Percentiles rank a stretch among this genome's conserved stretches.
Evolutionary conservation across 1,140 invertebrate species (phyloP).

Genomic region (Caenorhabditis inopinata): DNA sequence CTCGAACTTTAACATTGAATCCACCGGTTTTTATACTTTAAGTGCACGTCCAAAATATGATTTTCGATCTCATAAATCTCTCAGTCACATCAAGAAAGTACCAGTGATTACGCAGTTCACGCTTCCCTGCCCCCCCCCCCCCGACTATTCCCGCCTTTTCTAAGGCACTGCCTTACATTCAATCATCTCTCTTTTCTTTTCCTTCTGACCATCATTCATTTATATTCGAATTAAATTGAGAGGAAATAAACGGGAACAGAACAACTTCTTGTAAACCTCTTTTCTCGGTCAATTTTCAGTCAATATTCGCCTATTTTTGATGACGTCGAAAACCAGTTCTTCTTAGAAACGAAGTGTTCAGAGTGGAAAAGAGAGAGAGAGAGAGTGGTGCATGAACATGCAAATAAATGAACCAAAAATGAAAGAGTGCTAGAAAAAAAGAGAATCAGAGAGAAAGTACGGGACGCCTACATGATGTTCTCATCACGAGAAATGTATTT

Average conservation of each 20-base stretch:
- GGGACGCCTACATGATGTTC: background rate
- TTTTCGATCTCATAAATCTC: too few relatives aligned
- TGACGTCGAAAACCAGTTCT: conserved; percentile 16
- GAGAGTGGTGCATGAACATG: background rate
- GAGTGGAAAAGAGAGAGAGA: too few relatives aligned
- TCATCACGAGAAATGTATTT: background rate
- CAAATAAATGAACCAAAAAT: background rate
- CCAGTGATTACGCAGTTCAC: background rate
- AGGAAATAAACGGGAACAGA: too few relatives aligned
- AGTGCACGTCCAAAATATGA: too few relatives aligned
- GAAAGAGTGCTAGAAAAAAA: background rate
- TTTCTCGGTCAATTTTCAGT: conserved; percentile 16
- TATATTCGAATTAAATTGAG: background rate
- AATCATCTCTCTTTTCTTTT: too few relatives aligned
- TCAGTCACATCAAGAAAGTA: background rate
- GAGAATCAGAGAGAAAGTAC: background rate
- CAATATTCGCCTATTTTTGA: background rate
- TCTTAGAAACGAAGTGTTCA: conserved; percentile 15
- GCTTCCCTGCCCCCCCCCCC: background rate
- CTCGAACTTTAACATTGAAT: too few relatives aligned
- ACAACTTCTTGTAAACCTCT: too few relatives aligned
- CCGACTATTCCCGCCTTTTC: background rate
- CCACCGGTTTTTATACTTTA: too few relatives aligned
- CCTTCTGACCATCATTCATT: background rate
- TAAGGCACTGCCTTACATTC: too few relatives aligned